Evolutionary conservation across 2,888 invertebrate genomes (phyloP).

Genomic region (Bhutanitis thaidina): DNA sequence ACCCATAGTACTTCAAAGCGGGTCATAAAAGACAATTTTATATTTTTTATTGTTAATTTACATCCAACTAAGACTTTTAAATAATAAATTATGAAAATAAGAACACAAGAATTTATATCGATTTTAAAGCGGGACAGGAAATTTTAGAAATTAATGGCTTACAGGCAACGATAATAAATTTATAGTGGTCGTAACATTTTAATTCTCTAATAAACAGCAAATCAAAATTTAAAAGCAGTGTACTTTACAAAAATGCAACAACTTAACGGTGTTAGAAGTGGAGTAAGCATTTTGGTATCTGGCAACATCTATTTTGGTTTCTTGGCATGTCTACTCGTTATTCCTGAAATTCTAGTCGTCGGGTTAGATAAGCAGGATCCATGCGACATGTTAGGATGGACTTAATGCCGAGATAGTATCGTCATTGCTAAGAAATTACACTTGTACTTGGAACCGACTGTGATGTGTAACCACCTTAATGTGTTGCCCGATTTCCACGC

Average conservation of each 20-base stretch:
- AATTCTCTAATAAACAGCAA: constrained; percentile 12
- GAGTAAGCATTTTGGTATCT: constrained; percentile 11
- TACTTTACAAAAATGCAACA: neutral
- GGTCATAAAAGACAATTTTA: constrained; percentile 4
- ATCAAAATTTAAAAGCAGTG: constrained; percentile 3
- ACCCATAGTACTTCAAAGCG: too few species aligned
- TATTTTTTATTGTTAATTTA: neutral
- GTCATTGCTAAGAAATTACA: constrained; percentile 33
- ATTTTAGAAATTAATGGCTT: constrained; percentile 8
- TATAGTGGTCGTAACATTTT: constrained; percentile 8
- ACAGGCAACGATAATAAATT: constrained; percentile 7
- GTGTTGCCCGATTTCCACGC: neutral
- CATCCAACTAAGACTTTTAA: neutral
- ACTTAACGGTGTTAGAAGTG: constrained; percentile 8
- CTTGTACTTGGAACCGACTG: constrained; percentile 40
- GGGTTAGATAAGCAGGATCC: constrained; percentile 22
- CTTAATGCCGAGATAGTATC: constrained; percentile 38
- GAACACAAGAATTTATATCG: constrained; percentile 4
- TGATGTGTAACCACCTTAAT: constrained; percentile 25
- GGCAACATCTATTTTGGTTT: constrained; percentile 9
- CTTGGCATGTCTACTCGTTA: constrained; percentile 26
- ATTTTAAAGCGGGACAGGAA: constrained; percentile 7
- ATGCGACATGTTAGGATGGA: constrained; percentile 20
- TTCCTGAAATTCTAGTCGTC: constrained; percentile 44
- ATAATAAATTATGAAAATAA: constrained; percentile 15